Conservation (phyloP, 2,113 vertebrate species). For the Eira barbara region DNA sequence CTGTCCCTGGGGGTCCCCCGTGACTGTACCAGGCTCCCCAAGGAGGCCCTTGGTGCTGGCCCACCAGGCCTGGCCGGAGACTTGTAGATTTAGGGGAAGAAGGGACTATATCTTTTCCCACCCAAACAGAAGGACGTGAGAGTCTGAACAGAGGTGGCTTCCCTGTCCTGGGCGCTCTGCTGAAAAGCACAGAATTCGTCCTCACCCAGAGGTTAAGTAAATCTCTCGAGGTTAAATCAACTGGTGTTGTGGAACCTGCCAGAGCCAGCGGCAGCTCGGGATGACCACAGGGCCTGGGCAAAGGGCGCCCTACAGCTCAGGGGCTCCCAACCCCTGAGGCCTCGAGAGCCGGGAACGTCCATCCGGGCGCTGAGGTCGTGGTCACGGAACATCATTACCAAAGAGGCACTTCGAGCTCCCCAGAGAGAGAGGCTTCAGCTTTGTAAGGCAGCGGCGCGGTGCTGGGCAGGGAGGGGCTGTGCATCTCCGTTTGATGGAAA, state of each 20-base stretch:
- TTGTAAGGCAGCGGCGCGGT: accelerated
- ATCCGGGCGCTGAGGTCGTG: accelerated
- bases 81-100: neutral
- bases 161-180: neutral
- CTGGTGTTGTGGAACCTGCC: neutral
- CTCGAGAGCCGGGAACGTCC: accelerated
- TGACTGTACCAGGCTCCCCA: accelerated
- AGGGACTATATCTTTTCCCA: neutral
- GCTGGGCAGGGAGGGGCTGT: too few relatives aligned
- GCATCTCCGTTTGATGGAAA: accelerated
- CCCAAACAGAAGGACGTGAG: neutral
- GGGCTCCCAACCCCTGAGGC: accelerated
- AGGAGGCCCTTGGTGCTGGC: neutral
- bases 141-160: neutral
- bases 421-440: too few relatives aligned
- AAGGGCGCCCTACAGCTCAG: neutral
- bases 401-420: neutral
- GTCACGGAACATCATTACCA: neutral
- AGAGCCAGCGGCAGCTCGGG: neutral
- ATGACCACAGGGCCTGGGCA: neutral
- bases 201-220: neutral
- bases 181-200: accelerated
- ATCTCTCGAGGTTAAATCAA: neutral
- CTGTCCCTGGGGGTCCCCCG: accelerated
- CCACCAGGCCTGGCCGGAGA: neutral